phyloP scores from a whole-genome alignment of 2,113 vertebrate genomes.

The Xenotilapia caudafasciata region DNA sequence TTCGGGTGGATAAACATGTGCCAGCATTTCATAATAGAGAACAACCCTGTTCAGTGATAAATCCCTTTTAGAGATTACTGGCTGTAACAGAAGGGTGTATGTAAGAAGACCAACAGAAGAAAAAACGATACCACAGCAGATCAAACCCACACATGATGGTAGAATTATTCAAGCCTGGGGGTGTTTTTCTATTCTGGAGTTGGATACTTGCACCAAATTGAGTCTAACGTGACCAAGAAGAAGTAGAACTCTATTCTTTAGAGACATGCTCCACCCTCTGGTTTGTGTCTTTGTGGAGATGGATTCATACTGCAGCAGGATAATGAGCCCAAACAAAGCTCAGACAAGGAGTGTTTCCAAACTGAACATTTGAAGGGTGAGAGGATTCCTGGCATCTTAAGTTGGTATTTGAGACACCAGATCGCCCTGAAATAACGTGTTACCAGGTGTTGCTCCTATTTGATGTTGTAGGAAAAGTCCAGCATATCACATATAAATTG shows the following conservation, averaged over 20 bases:
- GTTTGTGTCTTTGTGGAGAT: neutral
- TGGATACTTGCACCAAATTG: neutral
- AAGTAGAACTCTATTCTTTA: neutral
- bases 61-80: neutral
- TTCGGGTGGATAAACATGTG: neutral
- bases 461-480: neutral
- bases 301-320: neutral
- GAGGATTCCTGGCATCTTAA: neutral
- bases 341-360: neutral
- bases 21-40: neutral
- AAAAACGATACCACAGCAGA: neutral
- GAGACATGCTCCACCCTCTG: neutral
- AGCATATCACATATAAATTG: neutral
- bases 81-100: neutral
- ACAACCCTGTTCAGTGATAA: neutral
- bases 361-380: neutral
- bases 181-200: neutral
- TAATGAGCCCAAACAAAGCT: neutral
- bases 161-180: neutral
- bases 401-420: neutral
- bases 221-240: neutral
- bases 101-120: neutral
- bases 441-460: neutral
- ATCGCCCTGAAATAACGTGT: rapidly evolving
- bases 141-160: neutral